Base-by-base conservation (phyloP, 2,113 vertebrate species). In the Antechinus flavipes region DNA sequence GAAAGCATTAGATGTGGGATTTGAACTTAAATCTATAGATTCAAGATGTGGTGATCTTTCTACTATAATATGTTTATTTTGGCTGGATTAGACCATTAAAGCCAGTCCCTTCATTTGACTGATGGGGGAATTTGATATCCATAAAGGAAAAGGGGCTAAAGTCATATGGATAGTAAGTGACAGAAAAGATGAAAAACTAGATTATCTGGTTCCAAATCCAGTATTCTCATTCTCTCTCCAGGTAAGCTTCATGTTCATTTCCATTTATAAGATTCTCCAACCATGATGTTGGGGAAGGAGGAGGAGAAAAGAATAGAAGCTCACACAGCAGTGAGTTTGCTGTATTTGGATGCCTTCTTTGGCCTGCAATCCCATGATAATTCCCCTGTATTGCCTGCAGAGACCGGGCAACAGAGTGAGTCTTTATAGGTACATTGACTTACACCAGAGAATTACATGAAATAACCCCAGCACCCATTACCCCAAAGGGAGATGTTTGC, bases 121-220 rank as follows among this genome's bases (percentile, higher is more conserved):
- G 22, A 1, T 19, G 27, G 47, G 24, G 35, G 89, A 90, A 93
- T 3, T 91, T 55, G 91, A 93, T 47, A 42, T 54, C 49, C 61
- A 91, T 22, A n/a, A 35, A 54, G 6, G 50, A 1, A 8, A 2
- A 26, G 42, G 23, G 68, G 6, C 19, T 1, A 0, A 19, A 49
- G 10, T 11, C 0, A 0, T 4, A 2, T 3, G n/a, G 56, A 46
- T 3, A 2, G 27, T 6, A 35, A 46, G 52, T 55, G 52, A 2
- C 42, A 22, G 9, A 30, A 2, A 46, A 35, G 55, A 30, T 26
- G 42, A 42, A 84, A 84, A 84, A n/a, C n/a, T 84, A 42, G 68
- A 22, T 84, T 84, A 42, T 23, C 68, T 84, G 35, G 42, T 42
- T 42, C 16, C n/a, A 8, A 84, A 84, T 84, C 2, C 19, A 84